phyloP scores from a whole-genome alignment of 2,113 vertebrate species.

The Hypomesus transpacificus region DNA sequence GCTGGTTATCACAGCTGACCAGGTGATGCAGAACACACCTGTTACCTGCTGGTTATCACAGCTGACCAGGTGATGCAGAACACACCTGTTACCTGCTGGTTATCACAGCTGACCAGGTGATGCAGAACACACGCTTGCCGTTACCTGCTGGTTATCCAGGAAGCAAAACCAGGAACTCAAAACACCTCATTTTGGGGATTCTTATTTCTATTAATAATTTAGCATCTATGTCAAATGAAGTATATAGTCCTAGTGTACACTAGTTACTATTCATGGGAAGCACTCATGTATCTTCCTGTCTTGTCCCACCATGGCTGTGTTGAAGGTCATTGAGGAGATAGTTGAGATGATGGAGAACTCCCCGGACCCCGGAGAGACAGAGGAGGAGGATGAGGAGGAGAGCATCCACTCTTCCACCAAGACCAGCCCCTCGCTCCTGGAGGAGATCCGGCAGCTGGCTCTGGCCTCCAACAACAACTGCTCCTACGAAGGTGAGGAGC shows the following conservation, averaged over 20 bases:
- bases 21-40: not conserved
- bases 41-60: not conserved
- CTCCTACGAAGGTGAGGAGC: constrained; percentile 78
- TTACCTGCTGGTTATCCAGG: not conserved
- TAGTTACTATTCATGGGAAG: no score
- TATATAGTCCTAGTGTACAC: no score
- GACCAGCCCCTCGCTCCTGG: constrained; percentile 78
- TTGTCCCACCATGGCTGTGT: not conserved
- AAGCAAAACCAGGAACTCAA: no score
- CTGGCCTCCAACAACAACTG: constrained; percentile 87
- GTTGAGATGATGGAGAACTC: constrained; percentile 97
- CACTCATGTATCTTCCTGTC: not conserved
- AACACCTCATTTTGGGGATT: no score
- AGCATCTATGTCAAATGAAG: no score
- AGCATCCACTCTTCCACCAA: constrained; percentile 72
- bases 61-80: no score
- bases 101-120: constrained; percentile 84
- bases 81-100: not conserved
- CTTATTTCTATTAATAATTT: no score
- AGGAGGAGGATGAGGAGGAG: constrained; percentile 83
- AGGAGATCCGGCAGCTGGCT: constrained; percentile 84
- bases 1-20: no score
- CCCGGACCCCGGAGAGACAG: constrained; percentile 85
- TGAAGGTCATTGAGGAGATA: constrained; percentile 90
- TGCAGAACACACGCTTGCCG: not conserved